phyloP scores from a whole-genome alignment of 1,140 invertebrate genomes.

The Heliconius melpomene region DNA sequence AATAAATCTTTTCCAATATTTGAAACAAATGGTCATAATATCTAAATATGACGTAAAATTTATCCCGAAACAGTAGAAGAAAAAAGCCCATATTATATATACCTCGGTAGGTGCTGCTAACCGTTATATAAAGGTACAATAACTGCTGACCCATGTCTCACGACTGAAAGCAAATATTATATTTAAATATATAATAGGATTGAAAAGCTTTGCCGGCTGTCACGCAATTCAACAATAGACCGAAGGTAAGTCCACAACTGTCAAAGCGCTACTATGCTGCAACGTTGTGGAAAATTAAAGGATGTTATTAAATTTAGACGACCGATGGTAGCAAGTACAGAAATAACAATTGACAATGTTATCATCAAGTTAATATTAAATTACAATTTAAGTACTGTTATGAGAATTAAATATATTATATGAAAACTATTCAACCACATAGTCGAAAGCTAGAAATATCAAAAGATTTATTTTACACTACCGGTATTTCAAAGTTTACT shows the following conservation, averaged over 20 bases:
- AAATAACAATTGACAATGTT: background rate
- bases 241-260: slow-evolving; percentile 47
- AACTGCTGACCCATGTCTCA: slow-evolving; percentile 35
- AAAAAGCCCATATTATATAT: background rate
- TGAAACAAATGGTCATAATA: slow-evolving; percentile 30
- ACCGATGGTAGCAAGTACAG: background rate
- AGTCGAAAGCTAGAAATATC: no score
- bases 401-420: background rate
- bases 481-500: background rate
- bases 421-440: background rate
- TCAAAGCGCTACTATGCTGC: slow-evolving; percentile 42
- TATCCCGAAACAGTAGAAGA: background rate
- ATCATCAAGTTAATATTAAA: background rate
- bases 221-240: slow-evolving; percentile 44
- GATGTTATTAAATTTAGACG: background rate
- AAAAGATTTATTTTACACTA: no score
- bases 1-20: slow-evolving; percentile 54
- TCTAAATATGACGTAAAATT: slow-evolving; percentile 1
- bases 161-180: slow-evolving; percentile 43
- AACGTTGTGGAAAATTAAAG: slow-evolving; percentile 30
- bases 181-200: slow-evolving; percentile 40
- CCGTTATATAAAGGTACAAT: slow-evolving; percentile 23
- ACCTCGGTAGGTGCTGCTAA: background rate
- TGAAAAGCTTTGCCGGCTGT: slow-evolving; percentile 41
- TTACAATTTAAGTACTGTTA: background rate